Base-by-base conservation (phyloP, 2,113 vertebrate species). In the Philantomba maxwellii region DNA sequence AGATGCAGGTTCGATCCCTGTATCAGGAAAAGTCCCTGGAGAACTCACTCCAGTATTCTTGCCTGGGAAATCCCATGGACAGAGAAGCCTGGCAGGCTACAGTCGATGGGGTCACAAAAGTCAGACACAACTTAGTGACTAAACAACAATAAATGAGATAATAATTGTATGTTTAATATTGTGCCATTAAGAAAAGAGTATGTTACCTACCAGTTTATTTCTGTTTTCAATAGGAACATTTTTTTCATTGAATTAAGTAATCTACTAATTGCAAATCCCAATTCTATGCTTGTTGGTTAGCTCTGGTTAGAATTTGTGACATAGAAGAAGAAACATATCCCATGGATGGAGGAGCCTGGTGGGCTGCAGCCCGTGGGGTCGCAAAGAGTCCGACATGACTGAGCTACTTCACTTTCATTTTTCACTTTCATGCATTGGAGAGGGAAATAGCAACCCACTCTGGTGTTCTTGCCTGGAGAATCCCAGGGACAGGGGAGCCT, bases 331-430 rank as follows among this genome's bases (percentile, higher is more conserved):
- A 60, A 26, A 60, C 58, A 60, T 26, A 60, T 60, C 58, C 12
- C 26, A 30, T 30, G 60, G 28, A 62, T 7, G 13, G 60, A 28
- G 60, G 13, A 30, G 26, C 13, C 60, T 1, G 28, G 13, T 3
- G 28, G 2, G 28, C 60, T 30, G 13, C 13, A 15, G 28, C 6
- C 13, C 28, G 15, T 30, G 60, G 28, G 60, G 28, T 62, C 0
- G 1, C 2, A 0, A 14, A 30, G 28, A 62, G 12, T 30, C 26
- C 15, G 58, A 62, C 13, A 62, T 0, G 28, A 62, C 60, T 62
- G 58, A 62, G 6, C 1, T 1, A 30, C 58, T 62, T 14, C 25
- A 28, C 26, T 28, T 60, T 60, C 26, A 60, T 26, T 60, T 60
- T 60, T 60, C 25, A 60, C 58, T 60, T 60, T 60, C 57, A 60